Percentiles rank a stretch among this genome's conserved stretches.
Conservation (phyloP, 1,140 invertebrate species). For the Hormaphis cornu region DNA sequence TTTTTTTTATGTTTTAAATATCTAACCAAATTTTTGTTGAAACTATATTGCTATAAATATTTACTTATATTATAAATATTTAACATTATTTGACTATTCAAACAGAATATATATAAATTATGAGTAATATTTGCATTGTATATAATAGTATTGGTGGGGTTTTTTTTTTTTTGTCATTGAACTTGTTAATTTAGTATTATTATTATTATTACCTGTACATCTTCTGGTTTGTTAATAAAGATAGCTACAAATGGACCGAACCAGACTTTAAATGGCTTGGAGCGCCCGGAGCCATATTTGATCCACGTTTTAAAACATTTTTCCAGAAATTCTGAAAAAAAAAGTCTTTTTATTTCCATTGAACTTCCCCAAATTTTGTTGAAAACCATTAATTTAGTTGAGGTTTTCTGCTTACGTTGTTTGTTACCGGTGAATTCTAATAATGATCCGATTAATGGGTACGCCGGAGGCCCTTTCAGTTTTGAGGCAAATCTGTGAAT, state of each 20-base stretch:
- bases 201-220: conserved; percentile 43
- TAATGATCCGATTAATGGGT: conserved; percentile 51
- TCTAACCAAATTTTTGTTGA: too few species aligned
- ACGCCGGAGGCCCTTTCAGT: conserved; percentile 46
- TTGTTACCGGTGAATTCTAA: conserved; percentile 43
- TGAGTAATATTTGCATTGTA: too few species aligned
- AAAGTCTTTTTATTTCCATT: neutral
- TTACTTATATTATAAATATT: too few species aligned
- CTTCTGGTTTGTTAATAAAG: conserved; percentile 43
- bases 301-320: conserved; percentile 39
- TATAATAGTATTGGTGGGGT: too few species aligned
- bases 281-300: conserved; percentile 40
- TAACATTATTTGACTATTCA: too few species aligned
- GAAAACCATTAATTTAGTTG: neutral
- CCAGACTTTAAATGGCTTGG: conserved; percentile 42
- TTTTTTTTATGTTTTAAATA: too few species aligned
- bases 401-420: neutral
- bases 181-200: too few species aligned
- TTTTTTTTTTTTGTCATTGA: too few species aligned
- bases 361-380: neutral
- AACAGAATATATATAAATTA: too few species aligned
- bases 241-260: conserved; percentile 44
- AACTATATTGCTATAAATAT: too few species aligned
- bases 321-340: conserved; percentile 41
- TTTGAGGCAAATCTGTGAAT: conserved; percentile 35